These are phyloP conservation scores for Prionailurus bengalensis DNA, from an alignment of 2,113 vertebrate species.

Conservation along the genomic window DNA sequence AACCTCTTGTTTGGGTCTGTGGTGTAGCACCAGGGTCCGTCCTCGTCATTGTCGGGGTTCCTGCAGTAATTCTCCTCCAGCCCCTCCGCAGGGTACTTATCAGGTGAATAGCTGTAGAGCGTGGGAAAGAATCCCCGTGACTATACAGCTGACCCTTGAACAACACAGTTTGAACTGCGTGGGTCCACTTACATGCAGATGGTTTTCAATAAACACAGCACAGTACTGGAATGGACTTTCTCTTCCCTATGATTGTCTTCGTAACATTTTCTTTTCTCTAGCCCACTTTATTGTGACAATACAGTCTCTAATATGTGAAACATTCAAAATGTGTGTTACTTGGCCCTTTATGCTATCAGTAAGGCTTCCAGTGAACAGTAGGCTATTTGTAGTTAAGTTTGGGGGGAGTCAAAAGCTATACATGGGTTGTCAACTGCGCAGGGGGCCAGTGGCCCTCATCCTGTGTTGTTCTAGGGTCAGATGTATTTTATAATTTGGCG, in stretches of 20 bases:
- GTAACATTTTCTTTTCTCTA: background rate
- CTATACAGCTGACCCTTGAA: background rate
- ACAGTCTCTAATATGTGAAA: background rate
- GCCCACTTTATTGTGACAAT: background rate
- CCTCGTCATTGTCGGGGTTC: conserved; percentile 93
- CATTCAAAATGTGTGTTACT: background rate
- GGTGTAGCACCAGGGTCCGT: conserved; percentile 97
- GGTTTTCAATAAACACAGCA: background rate
- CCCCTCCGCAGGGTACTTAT: conserved; percentile 71
- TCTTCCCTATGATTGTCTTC: background rate
- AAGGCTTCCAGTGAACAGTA: background rate
- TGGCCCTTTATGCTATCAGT: background rate
- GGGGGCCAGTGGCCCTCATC: background rate
- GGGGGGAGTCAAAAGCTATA: background rate
- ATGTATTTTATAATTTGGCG: background rate
- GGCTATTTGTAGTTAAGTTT: background rate
- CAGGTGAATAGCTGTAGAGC: conserved; percentile 82
- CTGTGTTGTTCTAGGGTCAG: background rate
- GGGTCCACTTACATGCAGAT: background rate
- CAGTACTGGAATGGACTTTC: background rate
- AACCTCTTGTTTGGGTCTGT: conserved; percentile 88
- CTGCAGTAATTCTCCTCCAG: conserved; percentile 95
- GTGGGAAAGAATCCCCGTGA: background rate
- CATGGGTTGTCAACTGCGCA: background rate
- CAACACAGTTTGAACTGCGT: background rate